A percentile compares a stretch with the other conserved stretches of the same genome.
These are phyloP conservation scores for Zaprionus camerounensis DNA, from an alignment of 1,140 invertebrate species.

Conservation along the genomic window DNA sequence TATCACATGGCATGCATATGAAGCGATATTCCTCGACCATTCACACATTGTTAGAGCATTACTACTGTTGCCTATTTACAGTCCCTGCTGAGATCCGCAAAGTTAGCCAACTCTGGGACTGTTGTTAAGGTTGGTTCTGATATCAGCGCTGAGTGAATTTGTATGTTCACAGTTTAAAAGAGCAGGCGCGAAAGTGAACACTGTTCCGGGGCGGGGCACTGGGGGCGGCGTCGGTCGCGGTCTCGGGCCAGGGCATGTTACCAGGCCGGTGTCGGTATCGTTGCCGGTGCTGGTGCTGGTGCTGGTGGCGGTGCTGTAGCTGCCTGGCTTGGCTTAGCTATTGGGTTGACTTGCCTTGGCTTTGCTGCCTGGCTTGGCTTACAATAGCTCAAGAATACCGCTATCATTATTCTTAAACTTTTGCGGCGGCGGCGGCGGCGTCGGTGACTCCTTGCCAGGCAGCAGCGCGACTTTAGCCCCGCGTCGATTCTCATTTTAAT, in stretches of 20 bases:
- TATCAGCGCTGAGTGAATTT: conserved; percentile 84
- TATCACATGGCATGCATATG: too few species aligned
- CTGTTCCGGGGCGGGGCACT: conserved; percentile 26
- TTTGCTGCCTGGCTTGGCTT: conserved; percentile 41
- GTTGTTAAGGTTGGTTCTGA: conserved; percentile 66
- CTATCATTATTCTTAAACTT: conserved; percentile 84
- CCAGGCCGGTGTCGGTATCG: conserved; percentile 37
- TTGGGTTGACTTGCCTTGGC: neutral
- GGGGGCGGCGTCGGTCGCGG: neutral
- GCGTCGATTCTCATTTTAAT: conserved; percentile 81
- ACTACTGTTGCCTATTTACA: neutral
- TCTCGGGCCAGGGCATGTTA: conserved; percentile 29
- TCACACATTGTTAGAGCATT: conserved; percentile 24
- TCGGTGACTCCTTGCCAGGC: conserved; percentile 54
- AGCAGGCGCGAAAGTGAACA: conserved; percentile 82
- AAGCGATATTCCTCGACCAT: neutral
- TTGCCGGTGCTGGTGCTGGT: conserved; percentile 18
- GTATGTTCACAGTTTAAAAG: conserved; percentile 84
- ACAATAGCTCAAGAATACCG: conserved; percentile 84
- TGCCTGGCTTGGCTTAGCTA: neutral
- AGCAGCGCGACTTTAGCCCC: neutral
- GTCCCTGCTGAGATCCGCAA: neutral
- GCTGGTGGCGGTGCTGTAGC: conserved; percentile 37
- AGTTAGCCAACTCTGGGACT: conserved; percentile 25
- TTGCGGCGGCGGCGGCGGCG: conserved; percentile 41